Evolutionary conservation across 1,140 invertebrate genomes (phyloP), one percentile per base, ranked within the genome.

Genomic region (Drosophila persimilis): DNA sequence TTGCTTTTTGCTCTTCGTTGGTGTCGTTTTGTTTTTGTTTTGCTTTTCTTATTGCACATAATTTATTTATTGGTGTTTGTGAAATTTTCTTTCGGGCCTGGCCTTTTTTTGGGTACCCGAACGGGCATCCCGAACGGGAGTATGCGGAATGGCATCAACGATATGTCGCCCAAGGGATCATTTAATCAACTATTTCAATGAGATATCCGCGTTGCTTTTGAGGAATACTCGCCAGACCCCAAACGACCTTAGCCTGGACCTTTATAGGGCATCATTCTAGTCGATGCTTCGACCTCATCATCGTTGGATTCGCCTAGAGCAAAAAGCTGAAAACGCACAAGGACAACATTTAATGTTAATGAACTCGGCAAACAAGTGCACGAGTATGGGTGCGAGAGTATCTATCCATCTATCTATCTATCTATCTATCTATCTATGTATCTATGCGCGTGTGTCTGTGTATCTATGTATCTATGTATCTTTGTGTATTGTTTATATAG

Each of bases 301-400:
- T 35, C 17, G 47, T 56, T 74, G 70, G 53, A 69, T 69, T 58
- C 54, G 54, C 54, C 72, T 60, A 64, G 35, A 13, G 66, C 73
- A 74, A 56, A 80, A 65, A 77, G 44, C 56, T 62, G 43, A 66
- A 65, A 66, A 65, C 73, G 74, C 63, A 86, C 81, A 86, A 86
- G 81, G 81, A 86, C 81, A 85, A 77, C 85, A 80, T 73, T 81
- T 64, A 76, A 88, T 86, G 81, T 86, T 86, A 86, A 86, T 86
- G 81, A 86, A 86, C 81, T 86, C 81, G 57, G 56, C 81, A 86
- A 86, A 86, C 81, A 85, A 86, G 65, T 71, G 73, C 58, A 64
- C 60, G 58, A 8, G 63, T 77, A 73, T 83, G 73, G 62, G 79
- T 61, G 59, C 65, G 50, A 54, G 65, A 39, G 35, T 39, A 39